phyloP scores from a whole-genome alignment of 2,888 invertebrate genomes.

The Aplocera efformata region DNA sequence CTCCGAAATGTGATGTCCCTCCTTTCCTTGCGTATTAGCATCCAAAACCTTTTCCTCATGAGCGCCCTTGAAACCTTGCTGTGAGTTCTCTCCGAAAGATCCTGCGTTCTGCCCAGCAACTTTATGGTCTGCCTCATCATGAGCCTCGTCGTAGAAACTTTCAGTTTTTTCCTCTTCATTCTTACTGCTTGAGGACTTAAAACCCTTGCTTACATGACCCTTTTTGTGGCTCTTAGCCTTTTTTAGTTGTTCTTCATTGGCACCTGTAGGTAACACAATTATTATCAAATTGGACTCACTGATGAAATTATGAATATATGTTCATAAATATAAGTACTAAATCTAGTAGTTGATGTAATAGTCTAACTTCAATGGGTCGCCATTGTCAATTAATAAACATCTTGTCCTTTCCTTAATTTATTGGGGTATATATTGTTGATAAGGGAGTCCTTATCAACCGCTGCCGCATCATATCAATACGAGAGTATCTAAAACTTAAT shows the following conservation, averaged over 20 bases:
- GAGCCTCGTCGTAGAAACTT: constrained; percentile 83
- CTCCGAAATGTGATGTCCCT: constrained; percentile 79
- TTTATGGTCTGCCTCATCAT: constrained; percentile 82
- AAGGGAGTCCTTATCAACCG: too few relatives aligned
- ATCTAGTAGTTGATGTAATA: too few relatives aligned
- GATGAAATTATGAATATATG: too few relatives aligned
- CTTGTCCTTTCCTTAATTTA: too few relatives aligned
- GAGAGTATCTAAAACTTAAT: too few relatives aligned
- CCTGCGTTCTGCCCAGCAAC: constrained; percentile 79
- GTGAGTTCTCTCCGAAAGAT: constrained; percentile 79
- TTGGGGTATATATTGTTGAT: too few relatives aligned
- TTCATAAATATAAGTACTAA: too few relatives aligned
- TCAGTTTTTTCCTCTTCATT: constrained; percentile 84
- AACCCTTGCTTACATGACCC: constrained; percentile 84
- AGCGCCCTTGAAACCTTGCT: constrained; percentile 80
- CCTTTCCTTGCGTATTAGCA: constrained; percentile 78
- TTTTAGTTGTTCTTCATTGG: constrained; percentile 78
- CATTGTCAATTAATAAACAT: too few relatives aligned
- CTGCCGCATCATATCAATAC: too few relatives aligned
- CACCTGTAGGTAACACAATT: constrained; percentile 45
- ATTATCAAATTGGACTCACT: background rate
- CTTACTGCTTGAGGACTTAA: constrained; percentile 83
- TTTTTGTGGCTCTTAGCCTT: constrained; percentile 82
- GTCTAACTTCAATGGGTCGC: too few relatives aligned
- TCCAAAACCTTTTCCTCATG: constrained; percentile 81